Conservation (phyloP, 2,113 vertebrate genomes). For the Myocastor coypus region DNA sequence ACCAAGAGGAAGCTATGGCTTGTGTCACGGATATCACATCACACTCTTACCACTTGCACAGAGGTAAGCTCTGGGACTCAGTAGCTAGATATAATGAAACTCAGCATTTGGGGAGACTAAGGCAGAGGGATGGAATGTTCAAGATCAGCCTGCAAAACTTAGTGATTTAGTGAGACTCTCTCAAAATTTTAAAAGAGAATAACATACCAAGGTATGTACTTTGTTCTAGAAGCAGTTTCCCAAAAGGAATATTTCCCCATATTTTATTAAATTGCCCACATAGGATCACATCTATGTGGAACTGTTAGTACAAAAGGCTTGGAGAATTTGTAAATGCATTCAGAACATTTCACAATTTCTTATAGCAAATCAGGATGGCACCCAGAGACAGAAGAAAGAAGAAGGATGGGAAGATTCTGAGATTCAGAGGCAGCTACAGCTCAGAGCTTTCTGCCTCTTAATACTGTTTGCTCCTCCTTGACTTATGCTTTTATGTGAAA, state of each 20-base stretch:
- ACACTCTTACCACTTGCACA: not conserved
- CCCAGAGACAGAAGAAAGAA: not conserved
- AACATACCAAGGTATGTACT: not conserved
- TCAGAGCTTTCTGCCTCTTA: not conserved
- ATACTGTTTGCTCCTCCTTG: not conserved
- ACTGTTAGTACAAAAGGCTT: not conserved
- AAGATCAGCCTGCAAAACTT: not conserved
- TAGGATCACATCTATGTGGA: not conserved
- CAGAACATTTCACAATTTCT: not conserved
- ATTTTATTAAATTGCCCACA: not conserved
- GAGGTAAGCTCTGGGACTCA: not conserved
- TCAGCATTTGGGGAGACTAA: not conserved
- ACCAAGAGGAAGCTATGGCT: not conserved
- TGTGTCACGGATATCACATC: not conserved
- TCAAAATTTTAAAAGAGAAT: not conserved
- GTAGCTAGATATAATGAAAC: not conserved
- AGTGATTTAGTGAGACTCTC: not conserved
- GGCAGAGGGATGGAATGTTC: not conserved
- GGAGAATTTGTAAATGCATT: not conserved
- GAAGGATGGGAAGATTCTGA: rapidly evolving
- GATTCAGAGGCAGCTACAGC: not conserved
- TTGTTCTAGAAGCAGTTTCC: not conserved
- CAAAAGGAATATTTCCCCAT: not conserved
- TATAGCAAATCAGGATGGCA: not conserved
- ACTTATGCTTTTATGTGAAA: not conserved